Base-by-base conservation (phyloP, 2,888 invertebrate species). In the Noctua comes region DNA sequence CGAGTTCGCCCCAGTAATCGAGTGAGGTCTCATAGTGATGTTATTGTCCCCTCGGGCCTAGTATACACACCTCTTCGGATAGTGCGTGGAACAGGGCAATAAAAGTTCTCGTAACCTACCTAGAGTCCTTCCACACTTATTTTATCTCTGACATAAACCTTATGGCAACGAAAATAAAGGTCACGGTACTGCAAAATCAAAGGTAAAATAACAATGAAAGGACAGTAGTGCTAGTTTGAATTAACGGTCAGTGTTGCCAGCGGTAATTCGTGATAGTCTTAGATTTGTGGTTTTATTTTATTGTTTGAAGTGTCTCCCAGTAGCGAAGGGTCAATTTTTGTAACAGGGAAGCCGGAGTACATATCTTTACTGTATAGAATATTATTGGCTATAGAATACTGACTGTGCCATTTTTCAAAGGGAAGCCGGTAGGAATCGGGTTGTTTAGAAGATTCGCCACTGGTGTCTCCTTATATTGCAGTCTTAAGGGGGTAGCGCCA, bases 1-100 rank as follows among this genome's bases (percentile, higher is more conserved):
- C 85, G 84, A 82, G 82, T 79, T 76, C 79, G 84, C 78, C 79
- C 81, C 82, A 87, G 87, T 89, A 88, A 86, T 87, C 79, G 87
- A 79, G 62, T 36, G 36, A 71, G 77, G 68, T 36, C 80, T 83
- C 80, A 79, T 76, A 79, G 68, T 80, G 82, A 73, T 83, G 86
- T 85, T 81, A 83, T 87, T 84, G 82, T 81, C 80, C 84, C 86
- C 83, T 43, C 65, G 77, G 83, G 84, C 80, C 68, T 76, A 78
- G 77, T 79, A 57, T 78, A 31, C 3, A 51, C 77, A 68, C 71
- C 79, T 75, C 75, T 70, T 75, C 76, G 36, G 36, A 59, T 16
- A n/a, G 79, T 87, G 88, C 83, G 81, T 87, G 86, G 76, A 81
- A 88, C 72, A 73, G 59, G 18, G 75, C 54, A 79, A 83, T 87